Conservation (phyloP, 2,888 invertebrate species). For the Andrena bicolor region DNA sequence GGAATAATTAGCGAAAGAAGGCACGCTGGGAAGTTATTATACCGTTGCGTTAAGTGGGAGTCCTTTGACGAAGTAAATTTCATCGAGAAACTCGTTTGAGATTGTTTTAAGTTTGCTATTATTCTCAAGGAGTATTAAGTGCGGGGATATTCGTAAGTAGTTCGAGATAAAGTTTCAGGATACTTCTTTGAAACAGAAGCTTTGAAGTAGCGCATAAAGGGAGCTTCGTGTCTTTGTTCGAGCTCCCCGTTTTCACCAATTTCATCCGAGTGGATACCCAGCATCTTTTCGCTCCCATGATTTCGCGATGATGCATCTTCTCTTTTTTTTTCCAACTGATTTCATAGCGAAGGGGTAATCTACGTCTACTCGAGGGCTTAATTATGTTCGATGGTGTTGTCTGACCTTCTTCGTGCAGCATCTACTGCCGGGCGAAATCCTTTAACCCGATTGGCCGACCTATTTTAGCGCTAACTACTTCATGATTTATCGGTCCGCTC, state of each 20-base stretch:
- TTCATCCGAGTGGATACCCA: neutral
- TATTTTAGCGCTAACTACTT: constrained; percentile 47
- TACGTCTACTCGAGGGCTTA: constrained; percentile 33
- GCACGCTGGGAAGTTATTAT: constrained; percentile 5
- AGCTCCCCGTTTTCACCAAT: neutral
- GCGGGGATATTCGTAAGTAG: neutral
- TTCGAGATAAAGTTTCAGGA: constrained; percentile 2
- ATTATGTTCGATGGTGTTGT: constrained; percentile 47
- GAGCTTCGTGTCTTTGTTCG: neutral
- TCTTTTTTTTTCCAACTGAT: constrained; percentile 2
- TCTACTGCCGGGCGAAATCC: constrained; percentile 33
- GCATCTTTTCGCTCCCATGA: neutral
- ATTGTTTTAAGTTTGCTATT: constrained; percentile 28
- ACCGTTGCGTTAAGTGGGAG: neutral
- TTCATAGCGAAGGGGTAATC: constrained; percentile 24
- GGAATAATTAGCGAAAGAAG: constrained; percentile 24
- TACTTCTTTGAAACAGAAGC: neutral
- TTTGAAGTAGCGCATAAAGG: neutral
- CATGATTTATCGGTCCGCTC: constrained; percentile 33
- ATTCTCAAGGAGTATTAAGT: constrained; percentile 32
- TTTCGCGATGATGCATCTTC: neutral
- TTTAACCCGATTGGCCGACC: constrained; percentile 46
- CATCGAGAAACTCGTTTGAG: constrained; percentile 29
- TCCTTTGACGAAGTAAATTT: constrained; percentile 8
- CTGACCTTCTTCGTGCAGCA: constrained; percentile 31